Percentiles rank a stretch among this genome's conserved stretches.
These are phyloP conservation scores for Muntiacus reevesi DNA, from an alignment of 2,113 vertebrate species.

Conservation along the genomic window DNA sequence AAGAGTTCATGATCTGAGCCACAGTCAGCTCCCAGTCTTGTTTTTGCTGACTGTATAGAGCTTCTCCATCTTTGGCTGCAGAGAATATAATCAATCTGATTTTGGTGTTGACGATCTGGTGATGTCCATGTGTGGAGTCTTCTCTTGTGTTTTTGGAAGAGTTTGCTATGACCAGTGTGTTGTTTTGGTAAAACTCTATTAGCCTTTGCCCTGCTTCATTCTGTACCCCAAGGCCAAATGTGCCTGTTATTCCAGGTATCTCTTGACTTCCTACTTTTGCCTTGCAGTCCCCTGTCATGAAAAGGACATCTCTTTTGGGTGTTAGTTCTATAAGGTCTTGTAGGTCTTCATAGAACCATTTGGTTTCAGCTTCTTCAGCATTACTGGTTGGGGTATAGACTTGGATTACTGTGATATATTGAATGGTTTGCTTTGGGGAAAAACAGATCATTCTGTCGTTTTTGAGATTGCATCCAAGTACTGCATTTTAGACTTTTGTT, in stretches of 20 bases:
- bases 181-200: neutral
- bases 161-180: neutral
- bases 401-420: neutral
- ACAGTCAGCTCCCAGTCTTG: neutral
- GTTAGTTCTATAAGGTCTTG: neutral
- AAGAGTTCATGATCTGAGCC: neutral
- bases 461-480: neutral
- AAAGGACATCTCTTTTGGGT: neutral
- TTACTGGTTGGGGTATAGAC: neutral
- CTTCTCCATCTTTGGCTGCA: neutral
- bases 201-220: neutral
- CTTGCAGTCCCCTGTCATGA: neutral
- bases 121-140: neutral
- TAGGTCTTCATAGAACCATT: neutral
- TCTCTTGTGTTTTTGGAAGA: neutral
- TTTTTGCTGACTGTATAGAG: neutral
- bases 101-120: neutral
- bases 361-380: neutral
- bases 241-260: neutral
- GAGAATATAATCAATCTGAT: neutral
- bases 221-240: neutral
- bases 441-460: neutral
- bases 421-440: neutral
- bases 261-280: neutral
- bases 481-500: neutral